Conservation (phyloP, 23 tunicate species). For the Corella eumyota region DNA sequence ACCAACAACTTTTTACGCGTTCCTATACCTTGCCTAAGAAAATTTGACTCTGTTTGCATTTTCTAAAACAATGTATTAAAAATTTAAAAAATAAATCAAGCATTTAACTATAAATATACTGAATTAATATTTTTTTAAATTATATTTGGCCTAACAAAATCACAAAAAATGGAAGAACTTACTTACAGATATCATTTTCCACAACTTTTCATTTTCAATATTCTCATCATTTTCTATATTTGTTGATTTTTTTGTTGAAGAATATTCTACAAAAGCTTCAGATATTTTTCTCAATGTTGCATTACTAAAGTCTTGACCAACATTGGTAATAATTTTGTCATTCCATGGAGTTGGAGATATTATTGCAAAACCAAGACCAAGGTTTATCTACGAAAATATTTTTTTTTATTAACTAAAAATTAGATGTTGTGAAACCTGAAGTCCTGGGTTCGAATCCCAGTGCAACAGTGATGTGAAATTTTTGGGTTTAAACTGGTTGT, state of each 20-base stretch:
- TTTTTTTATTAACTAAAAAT: too few relatives aligned
- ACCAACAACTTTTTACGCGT: slow-evolving; percentile 22
- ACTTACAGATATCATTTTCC: slow-evolving; percentile 5
- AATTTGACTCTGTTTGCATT: slow-evolving; percentile 10
- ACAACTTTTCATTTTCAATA: slow-evolving; percentile 1
- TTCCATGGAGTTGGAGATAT: not conserved
- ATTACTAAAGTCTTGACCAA: slow-evolving; percentile 11
- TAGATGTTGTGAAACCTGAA: too few relatives aligned
- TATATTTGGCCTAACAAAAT: too few relatives aligned
- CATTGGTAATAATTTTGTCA: slow-evolving; percentile 6
- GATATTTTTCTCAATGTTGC: slow-evolving; percentile 3
- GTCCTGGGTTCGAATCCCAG: too few relatives aligned
- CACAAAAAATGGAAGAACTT: too few relatives aligned
- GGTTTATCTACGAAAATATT: not conserved
- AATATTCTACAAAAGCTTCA: slow-evolving; percentile 1
- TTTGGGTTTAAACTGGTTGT: too few relatives aligned
- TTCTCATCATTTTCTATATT: not conserved
- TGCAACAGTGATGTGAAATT: too few relatives aligned
- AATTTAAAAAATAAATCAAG: not conserved
- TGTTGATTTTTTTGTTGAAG: too few relatives aligned
- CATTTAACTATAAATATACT: not conserved
- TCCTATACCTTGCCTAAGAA: slow-evolving; percentile 16
- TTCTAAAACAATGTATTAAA: slow-evolving; percentile 11
- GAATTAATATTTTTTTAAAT: too few relatives aligned
- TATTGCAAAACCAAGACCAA: not conserved